Evolutionary conservation across 2,888 invertebrate genomes (phyloP).

Genomic region (Coelogynopora nodosa): DNA sequence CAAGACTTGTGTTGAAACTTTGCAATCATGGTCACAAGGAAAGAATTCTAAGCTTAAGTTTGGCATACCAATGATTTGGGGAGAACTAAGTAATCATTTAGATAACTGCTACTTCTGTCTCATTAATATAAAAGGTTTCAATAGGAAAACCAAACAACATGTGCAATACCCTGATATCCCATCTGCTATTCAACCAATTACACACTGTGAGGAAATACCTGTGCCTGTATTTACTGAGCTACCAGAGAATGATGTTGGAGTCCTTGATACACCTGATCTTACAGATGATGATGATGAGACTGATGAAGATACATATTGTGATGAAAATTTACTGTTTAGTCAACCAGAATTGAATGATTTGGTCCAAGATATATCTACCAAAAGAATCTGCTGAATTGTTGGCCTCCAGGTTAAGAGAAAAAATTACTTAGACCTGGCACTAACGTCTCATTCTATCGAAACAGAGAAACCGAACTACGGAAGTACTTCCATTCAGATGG

Average conservation of each 20-base stretch:
- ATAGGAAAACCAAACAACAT: not conserved
- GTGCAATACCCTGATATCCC: not conserved
- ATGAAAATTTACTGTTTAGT: not conserved
- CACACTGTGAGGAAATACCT: slow-evolving; percentile 20
- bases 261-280: not conserved
- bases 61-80: slow-evolving; percentile 33
- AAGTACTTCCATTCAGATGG: not conserved
- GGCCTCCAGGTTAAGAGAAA: no score
- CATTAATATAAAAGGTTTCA: slow-evolving; percentile 20
- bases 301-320: not conserved
- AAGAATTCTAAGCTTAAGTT: slow-evolving; percentile 1
- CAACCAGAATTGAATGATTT: no score
- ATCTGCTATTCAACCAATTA: not conserved
- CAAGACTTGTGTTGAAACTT: slow-evolving; percentile 23
- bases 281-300: not conserved
- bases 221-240: slow-evolving; percentile 13
- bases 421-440: no score
- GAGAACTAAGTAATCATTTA: slow-evolving; percentile 10
- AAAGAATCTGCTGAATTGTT: no score
- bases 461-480: no score
- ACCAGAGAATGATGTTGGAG: not conserved
- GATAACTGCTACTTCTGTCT: slow-evolving; percentile 31
- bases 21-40: slow-evolving; percentile 4
- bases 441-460: no score
- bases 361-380: no score